Conservation (phyloP, 2,888 invertebrate genomes). For the Gordius sp. region DNA sequence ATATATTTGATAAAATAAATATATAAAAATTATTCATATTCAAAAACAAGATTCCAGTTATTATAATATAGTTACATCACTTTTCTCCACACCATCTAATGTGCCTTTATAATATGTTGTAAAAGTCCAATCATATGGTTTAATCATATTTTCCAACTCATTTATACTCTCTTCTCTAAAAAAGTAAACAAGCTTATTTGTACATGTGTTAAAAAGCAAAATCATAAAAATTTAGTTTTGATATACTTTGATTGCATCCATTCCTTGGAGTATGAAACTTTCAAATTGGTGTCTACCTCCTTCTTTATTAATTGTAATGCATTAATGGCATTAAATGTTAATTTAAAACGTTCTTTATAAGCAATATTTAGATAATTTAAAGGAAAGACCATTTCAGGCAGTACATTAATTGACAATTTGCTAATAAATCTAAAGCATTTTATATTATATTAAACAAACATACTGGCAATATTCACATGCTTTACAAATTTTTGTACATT, state of each 20-base stretch:
- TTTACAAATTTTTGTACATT: constrained; percentile 14
- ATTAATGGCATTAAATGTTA: neutral
- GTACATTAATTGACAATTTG: neutral
- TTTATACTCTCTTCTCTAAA: neutral
- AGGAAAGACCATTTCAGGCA: constrained; percentile 10
- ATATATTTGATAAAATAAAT: neutral
- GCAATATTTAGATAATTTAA: neutral
- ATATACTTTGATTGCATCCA: neutral
- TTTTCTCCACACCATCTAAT: constrained; percentile 22
- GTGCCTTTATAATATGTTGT: constrained; percentile 64
- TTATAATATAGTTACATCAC: neutral
- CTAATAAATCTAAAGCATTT: neutral
- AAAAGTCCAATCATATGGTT: constrained; percentile 81
- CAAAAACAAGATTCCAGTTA: constrained; percentile 14
- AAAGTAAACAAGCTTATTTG: neutral
- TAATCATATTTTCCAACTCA: neutral
- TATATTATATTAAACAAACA: neutral
- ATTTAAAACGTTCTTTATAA: neutral
- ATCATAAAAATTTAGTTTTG: neutral
- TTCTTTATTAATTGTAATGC: neutral
- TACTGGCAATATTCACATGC: constrained; percentile 7
- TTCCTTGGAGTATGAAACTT: constrained; percentile 4
- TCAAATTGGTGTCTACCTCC: neutral
- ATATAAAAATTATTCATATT: neutral
- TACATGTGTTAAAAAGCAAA: neutral